Conservation (phyloP, 2,888 invertebrate species). For the Athripsodes cinereus region DNA sequence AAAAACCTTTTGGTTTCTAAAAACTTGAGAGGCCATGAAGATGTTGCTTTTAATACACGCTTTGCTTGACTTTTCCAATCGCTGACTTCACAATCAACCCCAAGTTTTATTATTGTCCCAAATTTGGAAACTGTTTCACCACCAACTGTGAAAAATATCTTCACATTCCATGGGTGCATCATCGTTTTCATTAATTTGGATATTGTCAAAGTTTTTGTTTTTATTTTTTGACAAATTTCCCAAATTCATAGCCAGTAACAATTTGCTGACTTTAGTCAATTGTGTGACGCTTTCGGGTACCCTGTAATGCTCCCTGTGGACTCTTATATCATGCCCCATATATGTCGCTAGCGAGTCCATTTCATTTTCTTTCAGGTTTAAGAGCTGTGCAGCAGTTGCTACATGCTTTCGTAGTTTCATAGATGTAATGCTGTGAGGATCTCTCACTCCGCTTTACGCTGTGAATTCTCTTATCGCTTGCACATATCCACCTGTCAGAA, state of each 20-base stretch:
- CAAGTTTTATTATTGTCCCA: not conserved
- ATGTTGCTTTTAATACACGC: not conserved
- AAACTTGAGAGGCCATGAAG: not conserved
- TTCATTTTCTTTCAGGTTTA: conserved; percentile 29
- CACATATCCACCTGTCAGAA: not conserved
- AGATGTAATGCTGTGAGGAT: not conserved
- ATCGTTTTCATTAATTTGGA: not conserved
- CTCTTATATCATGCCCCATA: conserved; percentile 29
- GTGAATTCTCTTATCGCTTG: not conserved
- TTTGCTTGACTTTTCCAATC: not conserved
- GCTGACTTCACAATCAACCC: not conserved
- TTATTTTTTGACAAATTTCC: conserved; percentile 1
- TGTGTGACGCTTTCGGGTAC: conserved; percentile 29
- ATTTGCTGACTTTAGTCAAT: conserved; percentile 29
- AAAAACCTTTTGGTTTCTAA: not conserved
- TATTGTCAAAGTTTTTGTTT: not conserved
- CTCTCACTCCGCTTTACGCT: not conserved
- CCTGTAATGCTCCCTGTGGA: conserved; percentile 30
- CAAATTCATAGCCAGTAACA: conserved; percentile 28
- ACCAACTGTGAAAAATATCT: no score
- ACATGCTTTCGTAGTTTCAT: conserved; percentile 26
- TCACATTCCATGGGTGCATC: not conserved
- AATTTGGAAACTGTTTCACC: not conserved
- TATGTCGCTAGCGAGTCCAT: conserved; percentile 29
- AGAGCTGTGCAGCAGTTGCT: conserved; percentile 30